Base-by-base conservation (phyloP, 2,797 vertebrate genomes). In the Coccyzus lansbergi region DNA sequence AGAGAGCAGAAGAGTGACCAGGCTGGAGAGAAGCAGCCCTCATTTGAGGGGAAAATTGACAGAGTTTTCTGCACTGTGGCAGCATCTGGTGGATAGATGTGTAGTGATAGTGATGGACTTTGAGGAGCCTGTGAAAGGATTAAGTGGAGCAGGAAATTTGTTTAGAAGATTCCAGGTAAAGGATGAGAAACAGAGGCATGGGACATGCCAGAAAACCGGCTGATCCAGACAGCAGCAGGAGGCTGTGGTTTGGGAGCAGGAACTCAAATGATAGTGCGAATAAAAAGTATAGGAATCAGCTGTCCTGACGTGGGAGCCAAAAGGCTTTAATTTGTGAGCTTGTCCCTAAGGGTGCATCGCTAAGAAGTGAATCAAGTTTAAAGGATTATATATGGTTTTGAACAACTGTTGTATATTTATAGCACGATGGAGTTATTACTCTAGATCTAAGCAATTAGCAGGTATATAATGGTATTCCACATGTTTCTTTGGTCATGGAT, bases 371-470 rank as follows among this genome's bases (percentile, higher is more conserved):
- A 92, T 95, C 84, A 72, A 90, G 85, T 92, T 90, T 75, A 67
- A 80, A 88, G 53, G 42, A 70, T 88, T 93, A 65, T 68, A 19
- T 85, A 38, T 44, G 81, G 60, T 86, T 92, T 94, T 90, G 63
- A 92, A 72, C 75, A 85, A 64, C 92, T 93, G 56, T 88, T 94
- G 86, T 91, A 86, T 94, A 95, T 96, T 95, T 83, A 92, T 94
- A 93, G 31, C 46, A 40, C 70, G 85, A n/a, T 91, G 74, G 71
- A 86, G 52, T 76, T 95, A 77, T 20, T 94, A 83, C 86, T 90
- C 42, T 94, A 72, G 86, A 75, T 70, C 71, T 94, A 70, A 91
- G 86, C 76, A 94, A 89, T 96, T 95, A 92, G 69, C 69, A 72
- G 83, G 31, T 86, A 51, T 56, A 21, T 81, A 69, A 83, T 92